Evolutionary conservation across 2,797 vertebrate species (phyloP).

Genomic region (Eleutherodactylus coqui): DNA sequence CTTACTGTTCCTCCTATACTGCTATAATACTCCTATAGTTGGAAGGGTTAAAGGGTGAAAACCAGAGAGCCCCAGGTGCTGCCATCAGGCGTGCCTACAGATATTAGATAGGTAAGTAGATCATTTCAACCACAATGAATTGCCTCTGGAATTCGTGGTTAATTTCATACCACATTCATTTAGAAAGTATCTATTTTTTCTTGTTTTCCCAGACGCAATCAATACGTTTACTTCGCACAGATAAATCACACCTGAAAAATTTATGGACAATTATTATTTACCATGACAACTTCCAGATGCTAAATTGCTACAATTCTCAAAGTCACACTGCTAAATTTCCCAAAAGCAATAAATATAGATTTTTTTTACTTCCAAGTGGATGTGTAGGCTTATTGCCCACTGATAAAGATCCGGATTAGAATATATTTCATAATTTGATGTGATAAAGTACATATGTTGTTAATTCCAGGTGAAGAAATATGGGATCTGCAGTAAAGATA

Average conservation of each 20-base stretch:
- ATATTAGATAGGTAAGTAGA: neutral
- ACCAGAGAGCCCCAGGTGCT: too few relatives aligned
- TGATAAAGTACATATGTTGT: constrained; percentile 19
- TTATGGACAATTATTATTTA: constrained; percentile 64
- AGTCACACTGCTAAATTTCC: constrained; percentile 62
- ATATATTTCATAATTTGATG: constrained; percentile 28
- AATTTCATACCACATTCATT: constrained; percentile 44
- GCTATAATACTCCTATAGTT: too few relatives aligned
- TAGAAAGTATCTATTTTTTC: constrained; percentile 56
- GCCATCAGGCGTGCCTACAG: too few relatives aligned
- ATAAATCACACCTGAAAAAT: constrained; percentile 63
- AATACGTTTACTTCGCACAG: constrained; percentile 61
- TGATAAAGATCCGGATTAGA: constrained; percentile 24
- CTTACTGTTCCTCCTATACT: too few relatives aligned
- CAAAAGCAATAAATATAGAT: constrained; percentile 63
- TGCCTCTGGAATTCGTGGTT: constrained; percentile 25
- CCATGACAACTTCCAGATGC: constrained; percentile 64
- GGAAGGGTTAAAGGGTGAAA: too few relatives aligned
- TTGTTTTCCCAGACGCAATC: constrained; percentile 55
- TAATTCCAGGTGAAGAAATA: neutral
- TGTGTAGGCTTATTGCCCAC: constrained; percentile 25
- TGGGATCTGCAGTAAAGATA: constrained; percentile 1
- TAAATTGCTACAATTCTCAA: constrained; percentile 63
- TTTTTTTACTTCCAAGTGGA: constrained; percentile 41
- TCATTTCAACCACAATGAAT: neutral